Percentiles rank a stretch among this genome's conserved stretches.
Evolutionary conservation across 2,797 vertebrate genomes (phyloP).

Genomic region (Syndactyla subalaris): DNA sequence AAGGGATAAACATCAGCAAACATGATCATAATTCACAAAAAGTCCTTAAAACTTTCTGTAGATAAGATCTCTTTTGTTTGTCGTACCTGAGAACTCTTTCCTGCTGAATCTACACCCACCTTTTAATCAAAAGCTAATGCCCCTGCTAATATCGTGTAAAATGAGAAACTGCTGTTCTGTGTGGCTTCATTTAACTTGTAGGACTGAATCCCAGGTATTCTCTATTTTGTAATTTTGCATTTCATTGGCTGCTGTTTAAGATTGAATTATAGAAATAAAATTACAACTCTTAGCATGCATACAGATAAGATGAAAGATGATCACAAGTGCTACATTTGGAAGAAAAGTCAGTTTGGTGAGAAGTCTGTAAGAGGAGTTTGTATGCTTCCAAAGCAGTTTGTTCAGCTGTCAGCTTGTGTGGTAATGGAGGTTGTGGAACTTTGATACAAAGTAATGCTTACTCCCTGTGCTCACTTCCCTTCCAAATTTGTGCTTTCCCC

Average conservation of each 20-base stretch:
- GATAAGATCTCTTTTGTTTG: not conserved
- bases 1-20: not conserved
- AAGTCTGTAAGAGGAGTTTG: not conserved
- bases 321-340: not conserved
- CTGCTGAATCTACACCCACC: not conserved
- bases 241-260: not conserved
- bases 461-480: not conserved
- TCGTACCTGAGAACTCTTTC: not conserved
- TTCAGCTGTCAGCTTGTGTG: accelerated
- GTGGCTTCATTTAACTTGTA: not conserved
- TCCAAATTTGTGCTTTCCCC: not conserved
- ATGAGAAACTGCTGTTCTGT: not conserved
- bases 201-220: not conserved
- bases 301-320: not conserved
- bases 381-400: not conserved
- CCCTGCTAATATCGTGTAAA: not conserved
- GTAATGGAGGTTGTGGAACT: not conserved
- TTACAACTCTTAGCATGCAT: not conserved
- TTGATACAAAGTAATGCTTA: not conserved
- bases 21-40: not conserved
- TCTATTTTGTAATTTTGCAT: not conserved
- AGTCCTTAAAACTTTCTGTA: not conserved
- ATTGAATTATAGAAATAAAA: not conserved
- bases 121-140: not conserved
- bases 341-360: not conserved